Evolutionary conservation across 1,140 invertebrate species (phyloP), one percentile per base, ranked within the genome.

Genomic region (Ips nitidus): DNA sequence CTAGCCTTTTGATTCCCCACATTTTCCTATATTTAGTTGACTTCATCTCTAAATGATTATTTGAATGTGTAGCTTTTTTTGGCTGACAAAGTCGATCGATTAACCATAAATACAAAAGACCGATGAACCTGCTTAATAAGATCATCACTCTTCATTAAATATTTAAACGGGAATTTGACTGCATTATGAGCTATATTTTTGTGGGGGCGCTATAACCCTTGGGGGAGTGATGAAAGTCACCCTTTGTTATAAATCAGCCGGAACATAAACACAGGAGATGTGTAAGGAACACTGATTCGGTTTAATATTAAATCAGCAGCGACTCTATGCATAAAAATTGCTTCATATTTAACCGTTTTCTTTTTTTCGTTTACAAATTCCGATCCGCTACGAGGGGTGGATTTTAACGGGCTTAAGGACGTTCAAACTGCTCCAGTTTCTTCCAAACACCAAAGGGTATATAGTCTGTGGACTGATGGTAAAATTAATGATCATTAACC

Each of bases 141-240:
- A 77, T 80, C 79, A 80, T 80, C 79, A 78, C 74, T 80, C 79
- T 79, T 79, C 76, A 79, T 80, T 79, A 80, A 78, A 72, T 73
- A 77, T 78, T 78, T 78, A 79, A 74, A 79, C 75, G 77, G 75
- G 76, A 77, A 78, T 77, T 76, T 78, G 77, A 77, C 77, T 78
- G 75, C 75, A 77, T 76, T 78, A 78, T 79, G 75, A 79, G 72
- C 78, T 72, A 74, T 75, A 69, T 71, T 73, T 76, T 75, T 76
- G 72, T 74, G 68, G 70, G 22, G 70, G 70, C 65, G 69, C 69
- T 66, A 66, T 66, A 69, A 72, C 53, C 72, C 70, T 63, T 66
- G 55, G 69, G 75, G 74, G 74, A 72, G 74, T 74, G 69, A 73
- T 75, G 66, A 72, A 74, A 72, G 59, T 69, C 69, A 73, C 73